Evolutionary conservation across 2,888 invertebrate genomes (phyloP).

Genomic region (Lithodes maja): DNA sequence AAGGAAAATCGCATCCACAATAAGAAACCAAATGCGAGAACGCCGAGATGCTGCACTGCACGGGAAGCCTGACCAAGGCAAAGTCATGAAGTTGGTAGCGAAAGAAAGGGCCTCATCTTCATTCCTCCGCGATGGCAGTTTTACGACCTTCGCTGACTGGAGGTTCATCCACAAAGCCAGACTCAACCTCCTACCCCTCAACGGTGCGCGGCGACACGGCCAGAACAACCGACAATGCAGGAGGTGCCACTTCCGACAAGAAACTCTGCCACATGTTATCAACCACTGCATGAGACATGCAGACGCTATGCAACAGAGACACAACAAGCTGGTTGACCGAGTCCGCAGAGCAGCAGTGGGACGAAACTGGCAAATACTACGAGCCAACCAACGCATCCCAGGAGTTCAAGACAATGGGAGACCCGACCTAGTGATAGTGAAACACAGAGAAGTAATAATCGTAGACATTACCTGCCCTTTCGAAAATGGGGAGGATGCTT

Average conservation of each 20-base stretch:
- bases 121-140: slow-evolving; percentile 61
- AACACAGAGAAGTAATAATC: neutral
- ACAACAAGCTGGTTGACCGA: neutral
- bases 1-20: too few relatives aligned
- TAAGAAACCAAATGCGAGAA: too few relatives aligned
- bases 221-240: slow-evolving; percentile 70
- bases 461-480: too few relatives aligned
- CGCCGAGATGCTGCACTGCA: too few relatives aligned
- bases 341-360: too few relatives aligned
- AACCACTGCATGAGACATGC: slow-evolving; percentile 73
- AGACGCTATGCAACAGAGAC: slow-evolving; percentile 15
- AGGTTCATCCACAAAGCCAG: slow-evolving; percentile 73
- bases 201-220: slow-evolving; percentile 46
- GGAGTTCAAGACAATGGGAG: too few relatives aligned
- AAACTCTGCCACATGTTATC: slow-evolving; percentile 74
- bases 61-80: slow-evolving; percentile 11
- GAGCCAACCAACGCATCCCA: too few relatives aligned
- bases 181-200: slow-evolving; percentile 72
- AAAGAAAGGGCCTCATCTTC: slow-evolving; percentile 71
- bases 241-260: slow-evolving; percentile 72
- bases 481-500: too few relatives aligned
- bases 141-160: slow-evolving; percentile 73
- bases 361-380: too few relatives aligned
- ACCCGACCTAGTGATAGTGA: neutral
- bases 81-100: slow-evolving; percentile 71